Conservation (phyloP, 2,113 vertebrate genomes). For the Bothrops jararaca region DNA sequence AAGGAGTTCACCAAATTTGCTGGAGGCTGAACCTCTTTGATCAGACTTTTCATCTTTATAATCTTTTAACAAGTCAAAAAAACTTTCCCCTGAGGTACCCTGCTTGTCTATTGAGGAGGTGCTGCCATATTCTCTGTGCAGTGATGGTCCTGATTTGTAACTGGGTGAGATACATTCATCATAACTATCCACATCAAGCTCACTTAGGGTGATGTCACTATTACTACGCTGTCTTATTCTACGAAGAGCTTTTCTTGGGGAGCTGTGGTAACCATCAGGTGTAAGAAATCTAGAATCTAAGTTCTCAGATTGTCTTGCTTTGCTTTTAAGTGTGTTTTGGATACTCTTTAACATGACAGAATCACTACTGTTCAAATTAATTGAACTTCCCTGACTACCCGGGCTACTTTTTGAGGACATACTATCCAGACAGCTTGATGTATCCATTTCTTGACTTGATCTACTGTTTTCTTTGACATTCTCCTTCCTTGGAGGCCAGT, state of each 20-base stretch:
- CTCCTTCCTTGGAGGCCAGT: constrained; percentile 94
- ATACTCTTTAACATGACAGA: constrained; percentile 92
- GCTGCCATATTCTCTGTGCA: constrained; percentile 95
- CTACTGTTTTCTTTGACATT: constrained; percentile 75
- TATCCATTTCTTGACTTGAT: constrained; percentile 78
- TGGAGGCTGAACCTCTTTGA: constrained; percentile 78
- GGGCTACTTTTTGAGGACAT: constrained; percentile 82
- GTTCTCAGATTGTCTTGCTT: constrained; percentile 81
- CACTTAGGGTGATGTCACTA: constrained; percentile 92
- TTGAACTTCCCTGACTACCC: constrained; percentile 82
- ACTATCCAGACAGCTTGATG: constrained; percentile 83
- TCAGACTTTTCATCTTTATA: constrained; percentile 88
- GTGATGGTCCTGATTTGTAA: constrained; percentile 82
- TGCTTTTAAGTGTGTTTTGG: constrained; percentile 87
- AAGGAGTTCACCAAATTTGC: constrained; percentile 85
- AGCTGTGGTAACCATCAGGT: constrained; percentile 86
- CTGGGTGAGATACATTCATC: constrained; percentile 87
- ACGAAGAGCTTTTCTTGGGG: constrained; percentile 82
- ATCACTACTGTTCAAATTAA: constrained; percentile 84
- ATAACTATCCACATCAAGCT: constrained; percentile 89
- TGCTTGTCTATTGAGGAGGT: constrained; percentile 97
- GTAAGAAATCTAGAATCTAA: constrained; percentile 84
- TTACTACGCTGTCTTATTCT: constrained; percentile 92
- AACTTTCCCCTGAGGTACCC: constrained; percentile 86
- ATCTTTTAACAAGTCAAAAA: constrained; percentile 89